These are phyloP conservation scores for Callyntrura guangdongensis DNA, from an alignment of 2,888 invertebrate genomes.

Conservation along the genomic window DNA sequence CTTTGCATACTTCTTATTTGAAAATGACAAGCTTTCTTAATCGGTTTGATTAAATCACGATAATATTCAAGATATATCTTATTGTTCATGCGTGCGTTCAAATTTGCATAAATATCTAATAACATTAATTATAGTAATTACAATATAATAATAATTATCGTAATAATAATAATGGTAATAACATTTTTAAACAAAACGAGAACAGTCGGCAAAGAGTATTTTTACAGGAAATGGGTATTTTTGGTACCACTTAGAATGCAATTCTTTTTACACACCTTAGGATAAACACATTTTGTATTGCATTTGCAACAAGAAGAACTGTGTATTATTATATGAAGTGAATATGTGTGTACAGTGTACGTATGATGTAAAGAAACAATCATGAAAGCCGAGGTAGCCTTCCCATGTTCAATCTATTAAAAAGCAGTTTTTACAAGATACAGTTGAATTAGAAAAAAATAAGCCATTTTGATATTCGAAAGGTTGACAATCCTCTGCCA, in stretches of 20 bases:
- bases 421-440: not conserved
- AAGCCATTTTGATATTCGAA: not conserved
- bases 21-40: conserved; percentile 57
- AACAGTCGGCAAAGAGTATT: conserved; percentile 60
- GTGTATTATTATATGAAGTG: not conserved
- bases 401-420: not conserved
- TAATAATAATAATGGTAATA: conserved; percentile 29
- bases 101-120: not conserved
- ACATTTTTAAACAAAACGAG: conserved; percentile 54
- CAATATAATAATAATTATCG: conserved; percentile 28
- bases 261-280: not conserved
- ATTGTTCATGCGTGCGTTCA: conserved; percentile 55
- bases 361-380: not conserved
- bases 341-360: not conserved
- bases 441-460: not conserved
- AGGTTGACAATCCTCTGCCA: conserved; percentile 1
- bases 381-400: conserved; percentile 17
- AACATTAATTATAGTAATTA: conserved; percentile 7
- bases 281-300: not conserved
- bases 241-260: conserved; percentile 31
- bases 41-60: conserved; percentile 55
- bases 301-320: not conserved
- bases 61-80: conserved; percentile 18
- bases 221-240: conserved; percentile 55
- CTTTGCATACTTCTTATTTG: conserved; percentile 12